Conservation (phyloP, 2,113 vertebrate species). For the Argyrosomus japonicus region DNA sequence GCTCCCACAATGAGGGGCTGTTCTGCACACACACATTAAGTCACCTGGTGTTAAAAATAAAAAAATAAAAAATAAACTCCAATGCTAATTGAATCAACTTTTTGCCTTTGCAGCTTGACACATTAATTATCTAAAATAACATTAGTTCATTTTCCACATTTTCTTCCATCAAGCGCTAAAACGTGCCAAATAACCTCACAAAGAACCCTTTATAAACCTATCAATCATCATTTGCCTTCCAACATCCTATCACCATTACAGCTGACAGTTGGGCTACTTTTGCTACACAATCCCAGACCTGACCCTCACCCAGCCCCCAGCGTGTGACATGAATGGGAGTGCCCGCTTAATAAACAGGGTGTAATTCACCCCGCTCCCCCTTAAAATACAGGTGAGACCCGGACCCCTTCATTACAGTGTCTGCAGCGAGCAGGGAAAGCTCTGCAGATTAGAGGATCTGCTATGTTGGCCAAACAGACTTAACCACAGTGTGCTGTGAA, state of each 20-base stretch:
- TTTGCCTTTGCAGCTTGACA: slow-evolving; percentile 38
- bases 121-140: slow-evolving; percentile 57
- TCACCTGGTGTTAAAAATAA: slow-evolving; percentile 10
- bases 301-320: slow-evolving; percentile 25
- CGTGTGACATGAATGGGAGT: slow-evolving; percentile 41
- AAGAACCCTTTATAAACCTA: slow-evolving; percentile 55
- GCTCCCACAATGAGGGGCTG: slow-evolving; percentile 52
- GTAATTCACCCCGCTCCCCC: slow-evolving; percentile 50
- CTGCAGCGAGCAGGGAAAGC: slow-evolving; percentile 65
- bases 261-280: not conserved
- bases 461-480: slow-evolving; percentile 72
- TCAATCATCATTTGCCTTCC: slow-evolving; percentile 49
- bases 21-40: slow-evolving; percentile 38
- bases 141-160: slow-evolving; percentile 37
- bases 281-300: slow-evolving; percentile 20
- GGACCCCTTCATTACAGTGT: slow-evolving; percentile 70
- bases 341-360: slow-evolving; percentile 55
- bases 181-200: slow-evolving; percentile 40
- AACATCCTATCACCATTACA: slow-evolving; percentile 25
- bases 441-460: slow-evolving; percentile 73
- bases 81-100: slow-evolving; percentile 15
- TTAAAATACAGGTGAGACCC: slow-evolving; percentile 61
- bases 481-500: slow-evolving; percentile 48
- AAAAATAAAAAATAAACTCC: not conserved
- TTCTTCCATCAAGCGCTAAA: slow-evolving; percentile 2